Evolutionary conservation across 2,113 vertebrate genomes (phyloP), one percentile per base, ranked within the genome.

Genomic region (Zonotrichia leucophrys): DNA sequence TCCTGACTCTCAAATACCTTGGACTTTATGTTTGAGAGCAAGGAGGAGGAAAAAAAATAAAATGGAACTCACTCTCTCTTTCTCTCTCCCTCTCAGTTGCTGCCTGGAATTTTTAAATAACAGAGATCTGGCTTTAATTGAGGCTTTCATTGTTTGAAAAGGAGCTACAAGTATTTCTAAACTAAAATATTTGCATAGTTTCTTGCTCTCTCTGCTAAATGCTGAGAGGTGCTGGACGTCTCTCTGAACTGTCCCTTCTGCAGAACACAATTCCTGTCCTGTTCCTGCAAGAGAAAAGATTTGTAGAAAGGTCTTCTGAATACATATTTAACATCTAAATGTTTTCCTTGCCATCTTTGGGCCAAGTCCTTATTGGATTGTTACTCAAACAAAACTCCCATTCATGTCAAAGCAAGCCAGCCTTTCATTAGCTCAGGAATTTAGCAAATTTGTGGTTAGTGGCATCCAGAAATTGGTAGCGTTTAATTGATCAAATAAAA

Each of bases 261-360:
- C 56, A 89, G 80, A 56, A 69, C 83, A 94, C 95, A 97, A 95
- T 94, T 69, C 68, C 92, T 50, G 89, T 78, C 76, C 95, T 96
- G 88, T 96, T 93, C 23, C 60, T 83, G 83, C 21, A 15, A 81
- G 20, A 82, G 90, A 89, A 96, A 95, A 96, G 90, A 88, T 87
- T 89, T 87, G 94, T 42, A 52, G 85, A 89, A 93, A 96, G 92
- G 88, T 95, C 90, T 95, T 92, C 93, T 92, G 83, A 96, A 96
- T 94, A 84, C 94, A 96, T 96, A 97, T 96, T 96, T 95, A 94
- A 94, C 93, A 96, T 94, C 95, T 91, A 96, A 97, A 97, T 95
- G 66, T 96, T 97, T 97, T 96, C 83, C 88, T 96, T 96, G 73
- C 95, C 92, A 93, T 96, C 95, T 93, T 94, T 94, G 90, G 94